Evolutionary conservation across 2,888 invertebrate species (phyloP), one percentile per base, ranked within the genome.

Genomic region (Sarcophaga carnaria): DNA sequence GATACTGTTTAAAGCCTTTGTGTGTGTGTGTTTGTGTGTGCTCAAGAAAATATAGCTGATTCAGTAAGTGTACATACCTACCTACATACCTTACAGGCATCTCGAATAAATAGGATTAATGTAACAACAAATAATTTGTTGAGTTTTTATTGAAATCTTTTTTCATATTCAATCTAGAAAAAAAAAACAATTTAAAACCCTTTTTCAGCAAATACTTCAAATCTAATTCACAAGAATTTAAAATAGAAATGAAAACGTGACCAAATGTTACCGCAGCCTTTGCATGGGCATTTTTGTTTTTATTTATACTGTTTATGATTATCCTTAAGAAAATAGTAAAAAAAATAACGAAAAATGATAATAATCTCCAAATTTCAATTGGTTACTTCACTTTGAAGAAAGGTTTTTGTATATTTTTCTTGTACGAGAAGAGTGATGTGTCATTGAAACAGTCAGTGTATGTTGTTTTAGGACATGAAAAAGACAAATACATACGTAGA

Each of bases 341-440:
- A 22, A 22, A 25, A 4, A 22, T 37, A 25, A n/a, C 17, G 49
- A 45, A 62, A 60, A 22, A 6, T 78, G 74, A 83, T 83, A 74
- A 60, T 62, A 69, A 83, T 83, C 83, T 67, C 66, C 72, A 78
- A 83, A 27, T 72, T 78, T 74, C 78, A 83, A 69, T 78, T 78
- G 78, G 72, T 83, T 37, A 37, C 8, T 37, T 83, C 78, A 78
- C 67, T 77, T 78, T 49, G 17, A 59, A 10, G n/a, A 45, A 27
- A 69, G 66, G 63, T 78, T 67, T 74, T 72, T 17, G 67, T n/a
- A 11, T 71, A 27, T 63, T 64, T 64, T 82, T 71, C 76, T 67
- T 72, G 3, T 20, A 66, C n/a, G 60, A 49, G 77, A 37, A 10
- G 37, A 37, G 8, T 37, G 37, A 37, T 8, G 37, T 1, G 71